Evolutionary conservation across 2,888 invertebrate species (phyloP).

Genomic region (Mimumesa dahlbomi): DNA sequence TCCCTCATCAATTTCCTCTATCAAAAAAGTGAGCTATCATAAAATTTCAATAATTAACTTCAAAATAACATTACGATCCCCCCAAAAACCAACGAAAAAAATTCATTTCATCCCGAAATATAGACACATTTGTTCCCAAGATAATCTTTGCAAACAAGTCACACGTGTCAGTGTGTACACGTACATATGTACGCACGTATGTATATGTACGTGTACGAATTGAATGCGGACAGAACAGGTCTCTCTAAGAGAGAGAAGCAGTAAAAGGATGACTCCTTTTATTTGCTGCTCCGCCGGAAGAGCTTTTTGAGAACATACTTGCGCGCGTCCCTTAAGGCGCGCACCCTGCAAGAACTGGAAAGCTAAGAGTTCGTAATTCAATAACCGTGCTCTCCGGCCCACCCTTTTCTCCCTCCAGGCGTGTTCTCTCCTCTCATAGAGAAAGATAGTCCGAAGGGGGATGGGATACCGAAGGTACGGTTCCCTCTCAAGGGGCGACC

Average conservation of each 20-base stretch:
- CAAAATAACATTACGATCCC: too few species aligned
- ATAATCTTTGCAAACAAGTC: too few species aligned
- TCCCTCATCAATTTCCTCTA: too few species aligned
- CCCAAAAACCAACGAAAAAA: too few species aligned
- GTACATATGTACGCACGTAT: too few species aligned
- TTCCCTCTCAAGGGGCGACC: conserved; percentile 52
- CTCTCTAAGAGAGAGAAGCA: conserved; percentile 47
- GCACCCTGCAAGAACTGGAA: conserved; percentile 75
- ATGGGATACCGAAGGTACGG: conserved; percentile 43
- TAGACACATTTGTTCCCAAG: too few species aligned
- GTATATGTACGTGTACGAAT: not conserved
- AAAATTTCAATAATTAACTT: too few species aligned
- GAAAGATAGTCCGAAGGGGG: conserved; percentile 46
- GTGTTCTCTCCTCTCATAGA: conserved; percentile 34
- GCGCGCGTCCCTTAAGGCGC: conserved; percentile 75
- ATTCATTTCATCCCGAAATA: too few species aligned
- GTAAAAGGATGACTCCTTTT: conserved; percentile 69
- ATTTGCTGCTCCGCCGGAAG: conserved; percentile 67
- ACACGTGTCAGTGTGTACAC: too few species aligned
- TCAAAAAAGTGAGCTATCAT: too few species aligned
- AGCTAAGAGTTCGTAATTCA: conserved; percentile 80
- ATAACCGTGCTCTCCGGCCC: conserved; percentile 74
- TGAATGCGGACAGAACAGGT: conserved; percentile 38
- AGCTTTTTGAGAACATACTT: conserved; percentile 74
- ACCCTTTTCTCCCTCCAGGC: conserved; percentile 10